These are phyloP conservation scores for Sebastes baramenuke DNA, from an alignment of 2,797 vertebrate genomes.

Conservation along the genomic window DNA sequence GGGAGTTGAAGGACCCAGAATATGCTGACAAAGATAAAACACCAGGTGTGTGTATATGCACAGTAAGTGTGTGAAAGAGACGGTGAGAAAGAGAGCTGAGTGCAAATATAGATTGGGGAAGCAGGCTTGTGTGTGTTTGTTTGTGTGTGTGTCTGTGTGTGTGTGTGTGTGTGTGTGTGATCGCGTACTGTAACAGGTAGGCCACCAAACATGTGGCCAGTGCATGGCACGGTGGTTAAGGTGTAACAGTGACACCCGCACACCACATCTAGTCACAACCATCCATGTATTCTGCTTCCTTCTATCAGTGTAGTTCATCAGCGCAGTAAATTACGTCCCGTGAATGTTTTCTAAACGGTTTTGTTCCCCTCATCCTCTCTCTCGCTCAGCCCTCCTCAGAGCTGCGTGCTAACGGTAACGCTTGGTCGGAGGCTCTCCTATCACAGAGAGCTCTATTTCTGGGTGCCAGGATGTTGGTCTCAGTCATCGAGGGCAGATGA, in stretches of 20 bases:
- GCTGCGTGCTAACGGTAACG: slow-evolving; percentile 33
- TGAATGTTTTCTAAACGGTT: slow-evolving; percentile 26
- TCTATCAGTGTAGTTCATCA: neutral
- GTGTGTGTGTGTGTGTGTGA: slow-evolving; percentile 2
- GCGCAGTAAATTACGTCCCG: neutral
- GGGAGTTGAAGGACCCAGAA: slow-evolving; percentile 72
- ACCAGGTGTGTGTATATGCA: slow-evolving; percentile 66
- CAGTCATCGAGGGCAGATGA: slow-evolving; percentile 73
- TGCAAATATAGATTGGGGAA: slow-evolving; percentile 58
- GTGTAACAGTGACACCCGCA: slow-evolving; percentile 43
- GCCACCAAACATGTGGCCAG: slow-evolving; percentile 10
- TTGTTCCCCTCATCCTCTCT: neutral
- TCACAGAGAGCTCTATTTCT: slow-evolving; percentile 74
- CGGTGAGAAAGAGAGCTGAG: slow-evolving; percentile 29
- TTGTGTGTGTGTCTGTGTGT: slow-evolving; percentile 3
- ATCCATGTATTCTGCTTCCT: neutral
- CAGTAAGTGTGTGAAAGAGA: slow-evolving; percentile 49
- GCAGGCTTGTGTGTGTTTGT: slow-evolving; percentile 10
- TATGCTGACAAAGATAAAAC: slow-evolving; percentile 80
- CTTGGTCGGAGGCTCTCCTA: slow-evolving; percentile 49
- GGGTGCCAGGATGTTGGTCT: slow-evolving; percentile 76
- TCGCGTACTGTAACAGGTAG: slow-evolving; percentile 46
- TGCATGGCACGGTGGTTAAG: slow-evolving; percentile 1
- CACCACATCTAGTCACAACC: slow-evolving; percentile 17
- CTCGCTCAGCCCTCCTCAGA: slow-evolving; percentile 5